These are phyloP conservation scores for Nomada lathburiana DNA, from an alignment of 2,888 invertebrate species.

Conservation along the genomic window DNA sequence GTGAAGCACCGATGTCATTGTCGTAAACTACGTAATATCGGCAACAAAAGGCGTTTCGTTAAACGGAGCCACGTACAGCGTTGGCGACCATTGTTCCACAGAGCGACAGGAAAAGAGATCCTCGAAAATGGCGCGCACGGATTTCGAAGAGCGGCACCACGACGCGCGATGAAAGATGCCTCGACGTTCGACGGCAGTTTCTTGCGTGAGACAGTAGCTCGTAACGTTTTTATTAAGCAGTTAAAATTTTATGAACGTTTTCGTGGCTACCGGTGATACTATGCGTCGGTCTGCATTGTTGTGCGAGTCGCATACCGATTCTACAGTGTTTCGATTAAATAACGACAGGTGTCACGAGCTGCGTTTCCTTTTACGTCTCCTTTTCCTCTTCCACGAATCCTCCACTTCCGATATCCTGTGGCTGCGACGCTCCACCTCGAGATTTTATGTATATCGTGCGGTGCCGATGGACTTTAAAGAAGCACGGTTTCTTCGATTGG, in stretches of 20 bases:
- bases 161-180: slow-evolving; percentile 49
- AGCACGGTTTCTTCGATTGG: no score
- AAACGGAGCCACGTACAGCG: no score
- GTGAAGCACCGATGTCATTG: not conserved
- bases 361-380: slow-evolving; percentile 33
- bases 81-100: not conserved
- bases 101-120: not conserved
- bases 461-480: not conserved
- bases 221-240: slow-evolving; percentile 79
- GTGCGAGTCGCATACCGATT: slow-evolving; percentile 69
- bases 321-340: slow-evolving; percentile 68
- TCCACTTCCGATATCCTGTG: not conserved
- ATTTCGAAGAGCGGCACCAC: slow-evolving; percentile 52
- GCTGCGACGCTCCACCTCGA: slow-evolving; percentile 28
- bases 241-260: slow-evolving; percentile 75
- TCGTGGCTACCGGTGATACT: slow-evolving; percentile 50
- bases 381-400: not conserved
- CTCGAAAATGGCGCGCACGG: slow-evolving; percentile 36
- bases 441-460: slow-evolving; percentile 28
- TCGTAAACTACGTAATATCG: not conserved
- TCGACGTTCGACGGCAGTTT: slow-evolving; percentile 62
- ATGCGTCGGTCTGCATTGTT: slow-evolving; percentile 74
- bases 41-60: no score
- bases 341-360: slow-evolving; percentile 77
- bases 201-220: slow-evolving; percentile 71